These are phyloP conservation scores for Cirrhinus mrigala DNA, from an alignment of 2,797 vertebrate genomes.

Conservation along the genomic window DNA sequence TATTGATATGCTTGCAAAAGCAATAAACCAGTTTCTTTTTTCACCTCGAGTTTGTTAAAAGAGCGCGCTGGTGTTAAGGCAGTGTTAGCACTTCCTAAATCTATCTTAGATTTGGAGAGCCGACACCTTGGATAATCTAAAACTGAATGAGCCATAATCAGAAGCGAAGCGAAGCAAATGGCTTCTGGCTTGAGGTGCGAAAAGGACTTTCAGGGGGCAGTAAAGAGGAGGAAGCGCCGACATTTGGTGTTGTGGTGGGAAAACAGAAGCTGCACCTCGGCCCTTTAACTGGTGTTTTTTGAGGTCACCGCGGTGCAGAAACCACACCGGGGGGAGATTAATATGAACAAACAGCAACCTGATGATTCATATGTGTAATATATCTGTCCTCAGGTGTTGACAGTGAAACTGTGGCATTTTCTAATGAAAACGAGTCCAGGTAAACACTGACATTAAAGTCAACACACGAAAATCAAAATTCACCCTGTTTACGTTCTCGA, in stretches of 20 bases:
- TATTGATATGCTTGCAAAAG: constrained; percentile 16
- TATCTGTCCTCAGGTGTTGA: constrained; percentile 34
- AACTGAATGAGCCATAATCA: constrained; percentile 41
- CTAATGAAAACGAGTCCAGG: background rate
- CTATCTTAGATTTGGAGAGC: constrained; percentile 38
- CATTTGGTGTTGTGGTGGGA: constrained; percentile 61
- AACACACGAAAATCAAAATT: background rate
- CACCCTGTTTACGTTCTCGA: background rate
- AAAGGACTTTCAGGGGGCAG: constrained; percentile 44
- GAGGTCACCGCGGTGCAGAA: constrained; percentile 53
- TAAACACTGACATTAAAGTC: constrained; percentile 15
- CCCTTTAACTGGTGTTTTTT: constrained; percentile 46
- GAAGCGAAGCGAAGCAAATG: constrained; percentile 54
- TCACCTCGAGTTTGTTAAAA: constrained; percentile 20
- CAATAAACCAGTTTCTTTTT: background rate
- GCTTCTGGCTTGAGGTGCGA: constrained; percentile 52
- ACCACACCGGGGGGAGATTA: constrained; percentile 28
- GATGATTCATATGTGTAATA: constrained; percentile 60
- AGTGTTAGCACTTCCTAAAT: constrained; percentile 32
- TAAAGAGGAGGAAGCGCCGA: constrained; percentile 56
- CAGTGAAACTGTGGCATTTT: constrained; percentile 39
- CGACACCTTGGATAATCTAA: constrained; percentile 50
- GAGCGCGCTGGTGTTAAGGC: constrained; percentile 34
- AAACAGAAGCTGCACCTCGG: constrained; percentile 54
- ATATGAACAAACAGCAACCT: constrained; percentile 36